Base-by-base conservation (phyloP, 2,113 vertebrate species). In the Mirza zaza region DNA sequence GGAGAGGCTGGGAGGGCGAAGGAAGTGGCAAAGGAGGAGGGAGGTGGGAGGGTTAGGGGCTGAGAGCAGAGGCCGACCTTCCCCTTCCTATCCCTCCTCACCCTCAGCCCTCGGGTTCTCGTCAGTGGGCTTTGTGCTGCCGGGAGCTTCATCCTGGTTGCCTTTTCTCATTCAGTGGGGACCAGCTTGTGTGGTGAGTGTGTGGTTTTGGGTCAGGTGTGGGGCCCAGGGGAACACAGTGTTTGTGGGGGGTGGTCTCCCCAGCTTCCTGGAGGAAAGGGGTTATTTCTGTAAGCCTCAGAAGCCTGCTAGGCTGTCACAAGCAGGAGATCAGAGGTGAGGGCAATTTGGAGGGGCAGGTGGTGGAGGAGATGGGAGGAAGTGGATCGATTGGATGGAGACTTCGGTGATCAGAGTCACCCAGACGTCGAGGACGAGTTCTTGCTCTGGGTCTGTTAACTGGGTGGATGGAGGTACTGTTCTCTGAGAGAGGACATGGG, bases 121-220 rank as follows among this genome's bases (percentile, higher is more conserved):
- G 3, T 98, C 63, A 97, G 98, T 39, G 97, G 98, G 32, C 0
- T 94, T 39, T 98, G 98, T 71, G 99, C 99, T 3, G 96, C 98
- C 0, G 87, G 96, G 13, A 99, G 99, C 97, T 99, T 99, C 97
- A 67, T 99, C 34, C 73, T 99, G 0, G 99, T 99, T 80, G 99
- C 99, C 29, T 99, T 99, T 94, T 99, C 99, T 45, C 97, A 97
- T 2, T 95, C 98, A 0, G 97, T 99, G 87, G 97, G 91, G 89
- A 98, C 98, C 96, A 99, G 99, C 97, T 98, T 99, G 61, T 81
- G 98, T 3, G 99, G 99, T 99, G 73, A 96, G 97, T 67, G 34
- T 75, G n/a, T n/a, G 45, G 3, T 68, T 92, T 17, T 34, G 23
- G 75, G 48, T 87, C 55, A 13, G 67, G 45, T 50, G 34, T 29